These are phyloP conservation scores for Pterobdella sp. DNA, from an alignment of 2,888 invertebrate species.

Conservation along the genomic window DNA sequence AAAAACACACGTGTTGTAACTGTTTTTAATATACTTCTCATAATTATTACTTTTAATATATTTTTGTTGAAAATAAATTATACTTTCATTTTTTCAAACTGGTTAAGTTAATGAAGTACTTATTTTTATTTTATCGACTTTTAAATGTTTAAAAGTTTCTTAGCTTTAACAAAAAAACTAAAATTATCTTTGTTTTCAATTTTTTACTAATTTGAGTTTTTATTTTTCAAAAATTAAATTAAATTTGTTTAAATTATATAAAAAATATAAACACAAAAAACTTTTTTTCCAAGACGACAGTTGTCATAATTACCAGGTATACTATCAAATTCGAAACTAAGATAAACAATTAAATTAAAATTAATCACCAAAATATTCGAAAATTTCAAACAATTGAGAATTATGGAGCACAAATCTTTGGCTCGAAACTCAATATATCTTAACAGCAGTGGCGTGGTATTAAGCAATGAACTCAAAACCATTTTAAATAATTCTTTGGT, in stretches of 20 bases:
- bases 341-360: not conserved
- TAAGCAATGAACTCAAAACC: conserved; percentile 65
- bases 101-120: not conserved
- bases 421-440: conserved; percentile 56
- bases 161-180: not conserved
- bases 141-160: not conserved
- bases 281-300: not conserved
- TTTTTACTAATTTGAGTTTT: not conserved
- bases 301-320: conserved; percentile 2
- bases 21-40: not conserved
- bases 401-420: conserved; percentile 57
- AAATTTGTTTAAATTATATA: not conserved
- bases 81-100: not conserved
- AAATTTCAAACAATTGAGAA: not conserved
- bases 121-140: not conserved
- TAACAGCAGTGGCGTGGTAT: conserved; percentile 62
- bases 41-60: not conserved
- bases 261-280: not conserved
- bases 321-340: not conserved
- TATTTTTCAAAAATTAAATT: too few relatives aligned
- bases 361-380: not conserved
- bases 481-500: conserved; percentile 68
- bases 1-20: not conserved
- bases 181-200: not conserved
- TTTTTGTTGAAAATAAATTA: not conserved